A percentile compares a stretch with the other conserved stretches of the same genome.
phyloP scores from a whole-genome alignment of 2,113 vertebrate species.

The Paedocypris sp. region DNA sequence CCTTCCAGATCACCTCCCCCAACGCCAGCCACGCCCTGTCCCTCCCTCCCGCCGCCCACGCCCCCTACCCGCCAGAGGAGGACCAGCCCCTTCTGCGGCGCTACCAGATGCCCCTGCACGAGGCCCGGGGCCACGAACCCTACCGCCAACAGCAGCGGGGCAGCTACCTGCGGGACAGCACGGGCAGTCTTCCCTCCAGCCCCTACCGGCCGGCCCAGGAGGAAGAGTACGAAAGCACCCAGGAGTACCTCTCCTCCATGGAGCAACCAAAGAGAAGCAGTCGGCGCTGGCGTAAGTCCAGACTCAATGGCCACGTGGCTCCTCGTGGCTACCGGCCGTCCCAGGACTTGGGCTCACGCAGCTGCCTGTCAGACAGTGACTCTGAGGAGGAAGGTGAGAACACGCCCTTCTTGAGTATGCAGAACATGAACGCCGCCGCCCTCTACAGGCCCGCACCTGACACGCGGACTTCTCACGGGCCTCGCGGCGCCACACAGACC shows the following conservation, averaged over 20 bases:
- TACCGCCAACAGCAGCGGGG: constrained; percentile 81
- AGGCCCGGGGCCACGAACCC: constrained; percentile 78
- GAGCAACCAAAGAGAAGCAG: constrained; percentile 75
- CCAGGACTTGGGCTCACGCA: constrained; percentile 84
- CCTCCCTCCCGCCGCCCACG: constrained; percentile 78
- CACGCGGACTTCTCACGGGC: constrained; percentile 84
- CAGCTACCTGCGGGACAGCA: constrained; percentile 82
- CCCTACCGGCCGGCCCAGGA: constrained; percentile 85
- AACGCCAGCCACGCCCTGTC: constrained; percentile 86
- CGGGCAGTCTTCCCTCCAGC: constrained; percentile 88
- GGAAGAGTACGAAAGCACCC: constrained; percentile 92
- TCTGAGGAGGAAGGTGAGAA: constrained; percentile 85
- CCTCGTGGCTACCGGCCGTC: constrained; percentile 75
- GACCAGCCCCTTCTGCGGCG: constrained; percentile 84
- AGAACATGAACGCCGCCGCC: constrained; percentile 76
- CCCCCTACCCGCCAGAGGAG: constrained; percentile 74
- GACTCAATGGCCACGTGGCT: constrained; percentile 85
- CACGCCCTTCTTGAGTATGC: constrained; percentile 92
- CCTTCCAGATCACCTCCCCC: constrained; percentile 92
- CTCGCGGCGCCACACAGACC: constrained; percentile 67
- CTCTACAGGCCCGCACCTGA: constrained; percentile 71
- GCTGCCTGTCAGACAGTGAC: constrained; percentile 87
- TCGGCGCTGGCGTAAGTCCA: constrained; percentile 77
- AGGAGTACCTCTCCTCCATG: constrained; percentile 84
- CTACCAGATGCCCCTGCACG: constrained; percentile 75